Base-by-base conservation (phyloP, 2,113 vertebrate species). In the Antechinus flavipes region DNA sequence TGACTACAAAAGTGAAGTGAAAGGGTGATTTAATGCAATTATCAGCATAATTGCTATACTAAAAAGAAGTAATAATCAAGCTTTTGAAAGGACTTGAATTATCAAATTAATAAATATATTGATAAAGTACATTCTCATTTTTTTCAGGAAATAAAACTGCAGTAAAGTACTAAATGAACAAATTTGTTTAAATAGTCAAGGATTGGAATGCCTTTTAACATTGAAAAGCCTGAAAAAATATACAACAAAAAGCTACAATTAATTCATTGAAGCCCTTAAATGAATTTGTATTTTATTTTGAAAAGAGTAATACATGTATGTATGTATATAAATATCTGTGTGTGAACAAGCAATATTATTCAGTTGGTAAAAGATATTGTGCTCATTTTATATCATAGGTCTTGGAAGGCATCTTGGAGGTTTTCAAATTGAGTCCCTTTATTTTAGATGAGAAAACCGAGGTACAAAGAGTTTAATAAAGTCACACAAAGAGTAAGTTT, bases 1-100 rank as follows among this genome's bases (percentile, higher is more conserved):
- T 54, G 10, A 35, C 42, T 89, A 2, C 4, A 90, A 14, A 68
- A 35, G 93, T 91, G 61, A 27, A 5, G 91, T 68, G 91, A 52
- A 94, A 35, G 2, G 89, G n/a, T 54, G 54, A 95, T n/a, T 46
- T 95, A 46, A 96, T 2, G 11, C 42, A 93, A 90, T 92, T 89
- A 84, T 24, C 3, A 42, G n/a, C 35, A 84, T 84, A n/a, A 42
- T 84, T 84, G 68, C n/a, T 84, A 22, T 22, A 84, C 16, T n/a
- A 84, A 84, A 84, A 84, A 42, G 35, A 84, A 22, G 30, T n/a
- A 76, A 76, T 16, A 84, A 84, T 84, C 35, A 84, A 42, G n/a
- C 35, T 84, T 42, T 84, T 84, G 68, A 14, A 84, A 84, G n/a
- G n/a, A 42, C 5, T 42, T 22, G 16, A 84, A 84, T 42, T 84